A percentile compares a stretch with the other conserved stretches of the same genome.
These are phyloP conservation scores for Acleris sparsana DNA, from an alignment of 2,888 invertebrate species.

Conservation along the genomic window DNA sequence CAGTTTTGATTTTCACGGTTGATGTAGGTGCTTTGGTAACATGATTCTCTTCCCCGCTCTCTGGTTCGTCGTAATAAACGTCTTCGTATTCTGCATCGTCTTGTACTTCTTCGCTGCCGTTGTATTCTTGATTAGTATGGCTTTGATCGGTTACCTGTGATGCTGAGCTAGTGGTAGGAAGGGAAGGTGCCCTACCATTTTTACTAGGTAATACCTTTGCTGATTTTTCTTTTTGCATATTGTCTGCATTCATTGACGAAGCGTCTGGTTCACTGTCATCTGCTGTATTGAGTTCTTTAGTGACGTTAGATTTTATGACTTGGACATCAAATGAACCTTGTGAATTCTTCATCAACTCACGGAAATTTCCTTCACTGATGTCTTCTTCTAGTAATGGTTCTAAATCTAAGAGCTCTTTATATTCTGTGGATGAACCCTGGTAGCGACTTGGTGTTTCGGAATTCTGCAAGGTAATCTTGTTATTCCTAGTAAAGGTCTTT, in stretches of 20 bases:
- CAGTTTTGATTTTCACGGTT: conserved; percentile 62
- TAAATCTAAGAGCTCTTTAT: conserved; percentile 79
- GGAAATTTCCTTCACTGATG: conserved; percentile 77
- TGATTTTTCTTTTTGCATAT: conserved; percentile 56
- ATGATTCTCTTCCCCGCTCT: conserved; percentile 58
- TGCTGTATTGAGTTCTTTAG: conserved; percentile 48
- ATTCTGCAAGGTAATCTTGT: conserved; percentile 49
- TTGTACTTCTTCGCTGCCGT: conserved; percentile 56
- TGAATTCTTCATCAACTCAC: conserved; percentile 76
- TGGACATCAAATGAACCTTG: conserved; percentile 79
- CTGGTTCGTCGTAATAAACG: conserved; percentile 68
- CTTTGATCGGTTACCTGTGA: conserved; percentile 40
- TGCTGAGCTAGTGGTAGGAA: conserved; percentile 44
- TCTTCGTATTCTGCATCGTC: conserved; percentile 69
- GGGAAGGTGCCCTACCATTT: conserved; percentile 43
- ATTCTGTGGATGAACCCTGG: conserved; percentile 64
- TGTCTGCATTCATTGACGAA: conserved; percentile 71
- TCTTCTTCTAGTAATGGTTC: conserved; percentile 84
- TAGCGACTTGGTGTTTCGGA: conserved; percentile 11
- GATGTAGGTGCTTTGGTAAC: conserved; percentile 57
- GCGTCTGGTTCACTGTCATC: conserved; percentile 75
- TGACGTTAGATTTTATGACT: conserved; percentile 78
- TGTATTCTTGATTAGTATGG: conserved; percentile 49
- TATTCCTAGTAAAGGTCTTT: conserved; percentile 51
- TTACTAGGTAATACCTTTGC: conserved; percentile 25